Base-by-base conservation (phyloP, 1,140 invertebrate species). In the Drosophila setifemur region DNA sequence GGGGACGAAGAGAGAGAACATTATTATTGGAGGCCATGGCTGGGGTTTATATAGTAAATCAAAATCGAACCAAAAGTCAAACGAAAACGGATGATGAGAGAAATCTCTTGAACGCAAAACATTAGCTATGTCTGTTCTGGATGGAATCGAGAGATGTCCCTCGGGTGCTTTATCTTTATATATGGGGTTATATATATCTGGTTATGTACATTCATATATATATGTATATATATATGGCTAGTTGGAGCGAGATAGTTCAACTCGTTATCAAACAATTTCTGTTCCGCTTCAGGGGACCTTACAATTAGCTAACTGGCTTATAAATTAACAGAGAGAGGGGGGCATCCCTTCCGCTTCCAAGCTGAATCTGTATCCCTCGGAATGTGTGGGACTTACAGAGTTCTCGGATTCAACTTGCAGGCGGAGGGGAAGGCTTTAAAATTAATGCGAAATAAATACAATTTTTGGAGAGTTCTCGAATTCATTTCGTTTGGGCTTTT, bases 281-380 rank as follows among this genome's bases (percentile, higher is more conserved):
- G 26, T 66, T 66, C 44, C 43, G 42, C 25, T 40, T 23, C 28
- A 4, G 23, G 42, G 61, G 49, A 29, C 54, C 73, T 85, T 83
- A 83, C 58, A 85, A 74, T 71, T 78, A 85, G 23, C 64, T 75
- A 81, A 49, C 73, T 76, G 58, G 52, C 79, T 83, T 83, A 83
- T 33, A 71, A 45, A 58, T 78, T 55, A 79, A 70, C 16, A 45
- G 33, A 49, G n/a, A n/a, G n/a, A n/a, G n/a, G n/a, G 47, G 52
- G 53, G 33, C 2, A 5, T 8, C 53, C 21, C 25, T 21, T 75
- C 11, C 23, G 33, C 42, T 31, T 21, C 23, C 60, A 64, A 40
- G 12, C 42, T 31, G 42, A 48, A 25, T 21, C 5, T 7, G 18
- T 35, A 25, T 44, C 2, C 1, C 5, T 11, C 4, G 6, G 3